Evolutionary conservation across 2,797 vertebrate genomes (phyloP).

Genomic region (Epinephelus awoara): DNA sequence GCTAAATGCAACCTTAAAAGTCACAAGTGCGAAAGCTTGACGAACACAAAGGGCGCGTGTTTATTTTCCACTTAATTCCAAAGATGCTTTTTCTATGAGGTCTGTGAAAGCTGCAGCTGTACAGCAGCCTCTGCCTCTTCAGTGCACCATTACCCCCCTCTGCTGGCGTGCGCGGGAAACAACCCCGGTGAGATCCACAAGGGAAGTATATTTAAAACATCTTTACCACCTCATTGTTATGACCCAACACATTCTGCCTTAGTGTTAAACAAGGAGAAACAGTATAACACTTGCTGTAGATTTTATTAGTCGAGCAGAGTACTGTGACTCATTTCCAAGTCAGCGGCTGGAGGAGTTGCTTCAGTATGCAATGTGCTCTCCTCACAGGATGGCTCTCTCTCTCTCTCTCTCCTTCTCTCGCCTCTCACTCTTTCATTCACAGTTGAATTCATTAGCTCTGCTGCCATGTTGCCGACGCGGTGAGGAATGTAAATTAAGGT

Average conservation of each 20-base stretch:
- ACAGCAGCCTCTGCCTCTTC: slow-evolving; percentile 36
- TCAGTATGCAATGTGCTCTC: slow-evolving; percentile 63
- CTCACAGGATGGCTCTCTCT: slow-evolving; percentile 49
- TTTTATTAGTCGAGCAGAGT: slow-evolving; percentile 72
- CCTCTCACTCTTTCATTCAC: slow-evolving; percentile 63
- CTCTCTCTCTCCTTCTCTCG: slow-evolving; percentile 12
- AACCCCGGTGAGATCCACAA: slow-evolving; percentile 18
- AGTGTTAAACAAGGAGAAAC: slow-evolving; percentile 79
- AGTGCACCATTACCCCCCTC: slow-evolving; percentile 81
- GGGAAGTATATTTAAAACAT: slow-evolving; percentile 70
- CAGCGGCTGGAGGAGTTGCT: slow-evolving; percentile 67
- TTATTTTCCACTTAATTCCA: slow-evolving; percentile 64
- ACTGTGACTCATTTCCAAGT: slow-evolving; percentile 78
- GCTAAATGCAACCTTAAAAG: slow-evolving; percentile 70
- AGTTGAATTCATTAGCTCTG: slow-evolving; percentile 74
- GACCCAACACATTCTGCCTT: slow-evolving; percentile 74
- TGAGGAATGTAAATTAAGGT: slow-evolving; percentile 66
- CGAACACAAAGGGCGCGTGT: slow-evolving; percentile 64
- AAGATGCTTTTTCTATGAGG: slow-evolving; percentile 37
- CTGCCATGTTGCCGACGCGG: slow-evolving; percentile 59
- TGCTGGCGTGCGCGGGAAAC: slow-evolving; percentile 66
- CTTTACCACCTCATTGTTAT: slow-evolving; percentile 79
- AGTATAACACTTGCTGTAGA: slow-evolving; percentile 73
- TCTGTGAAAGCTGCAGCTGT: slow-evolving; percentile 17
- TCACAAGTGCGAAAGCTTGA: slow-evolving; percentile 56